Base-by-base conservation (phyloP, 2,113 vertebrate genomes). In the Eudyptes chrysolophus region DNA sequence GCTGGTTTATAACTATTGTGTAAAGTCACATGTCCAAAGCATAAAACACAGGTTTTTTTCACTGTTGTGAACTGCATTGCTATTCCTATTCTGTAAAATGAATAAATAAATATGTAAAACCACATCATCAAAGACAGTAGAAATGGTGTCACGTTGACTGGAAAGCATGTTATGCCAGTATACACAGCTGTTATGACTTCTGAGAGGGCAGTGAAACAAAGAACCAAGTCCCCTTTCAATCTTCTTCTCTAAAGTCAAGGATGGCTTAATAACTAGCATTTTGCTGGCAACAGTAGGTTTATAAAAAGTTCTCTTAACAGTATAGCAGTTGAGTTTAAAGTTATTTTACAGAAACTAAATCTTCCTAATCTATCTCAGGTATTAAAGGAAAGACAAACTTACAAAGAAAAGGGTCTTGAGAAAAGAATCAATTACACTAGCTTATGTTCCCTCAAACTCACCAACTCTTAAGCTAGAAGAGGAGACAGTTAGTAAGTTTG, bases 61-160 rank as follows among this genome's bases (percentile, higher is more conserved):
- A 51, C 5, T 62, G 8, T 26, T 75, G 4, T 42, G 13, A 78
- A 42, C 9, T 40, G 15, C 7, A 24, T 54, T 66, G 40, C 10
- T 18, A 81, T 70, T 74, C 26, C 7, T 74, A n/a, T n/a, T 79
- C 22, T 62, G 25, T 62, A 66, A 77, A 87, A 71, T 32, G 46
- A 80, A n/a, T 7, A 55, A 36, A 65, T 46, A 64, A 38, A 29
- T 55, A 30, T 10, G 5, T 58, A n/a, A 84, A 58, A 4, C 12
- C 9, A 17, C 4, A 25, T 20, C 5, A 61, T 34, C 25, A 79
- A 48, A 84, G 25, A 27, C 10, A 34, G 16, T 60, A 69, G 58
- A 82, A 90, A 64, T 42, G 9, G 11, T 22, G 11, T 32, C 22
- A 62, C 0, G 0, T 13, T 91, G 19, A 34, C 16, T 58, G 34